These are phyloP conservation scores for Suillia variegata DNA, from an alignment of 2,888 invertebrate species.

Conservation along the genomic window DNA sequence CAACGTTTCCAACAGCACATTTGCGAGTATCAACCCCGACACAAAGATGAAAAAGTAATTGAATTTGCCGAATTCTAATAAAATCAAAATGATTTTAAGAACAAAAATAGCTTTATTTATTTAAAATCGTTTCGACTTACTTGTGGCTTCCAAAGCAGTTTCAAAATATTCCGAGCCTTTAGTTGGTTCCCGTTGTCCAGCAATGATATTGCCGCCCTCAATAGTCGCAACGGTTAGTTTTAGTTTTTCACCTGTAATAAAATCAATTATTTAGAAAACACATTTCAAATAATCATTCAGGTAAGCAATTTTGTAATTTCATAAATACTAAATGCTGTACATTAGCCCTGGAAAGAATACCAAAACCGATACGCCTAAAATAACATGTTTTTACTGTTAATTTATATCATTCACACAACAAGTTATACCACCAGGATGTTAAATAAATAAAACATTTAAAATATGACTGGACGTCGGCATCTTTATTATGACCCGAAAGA, in stretches of 20 bases:
- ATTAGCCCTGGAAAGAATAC: too few relatives aligned
- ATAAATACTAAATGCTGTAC: too few relatives aligned
- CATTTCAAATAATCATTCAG: too few relatives aligned
- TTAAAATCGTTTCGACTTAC: conserved; percentile 29
- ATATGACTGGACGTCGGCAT: too few relatives aligned
- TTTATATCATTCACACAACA: too few relatives aligned
- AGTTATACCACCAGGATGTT: too few relatives aligned
- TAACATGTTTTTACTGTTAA: too few relatives aligned
- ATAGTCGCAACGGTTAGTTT: conserved; percentile 33
- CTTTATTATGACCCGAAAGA: too few relatives aligned
- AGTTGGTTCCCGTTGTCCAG: conserved; percentile 29
- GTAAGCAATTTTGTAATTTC: too few relatives aligned
- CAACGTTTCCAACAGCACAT: conserved; percentile 62
- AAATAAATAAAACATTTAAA: too few relatives aligned
- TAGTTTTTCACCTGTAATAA: conserved; percentile 26
- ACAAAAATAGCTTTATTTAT: not conserved
- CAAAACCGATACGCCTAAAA: too few relatives aligned
- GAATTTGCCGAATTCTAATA: conserved; percentile 65
- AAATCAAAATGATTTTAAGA: conserved; percentile 11
- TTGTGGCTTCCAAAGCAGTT: conserved; percentile 39
- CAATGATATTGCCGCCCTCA: conserved; percentile 37
- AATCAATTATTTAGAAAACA: too few relatives aligned
- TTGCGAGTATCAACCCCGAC: conserved; percentile 63
- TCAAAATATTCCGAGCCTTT: conserved; percentile 43
- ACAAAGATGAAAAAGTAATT: conserved; percentile 62